phyloP scores from a whole-genome alignment of 2,888 invertebrate genomes.

The Drosophila seclusa region DNA sequence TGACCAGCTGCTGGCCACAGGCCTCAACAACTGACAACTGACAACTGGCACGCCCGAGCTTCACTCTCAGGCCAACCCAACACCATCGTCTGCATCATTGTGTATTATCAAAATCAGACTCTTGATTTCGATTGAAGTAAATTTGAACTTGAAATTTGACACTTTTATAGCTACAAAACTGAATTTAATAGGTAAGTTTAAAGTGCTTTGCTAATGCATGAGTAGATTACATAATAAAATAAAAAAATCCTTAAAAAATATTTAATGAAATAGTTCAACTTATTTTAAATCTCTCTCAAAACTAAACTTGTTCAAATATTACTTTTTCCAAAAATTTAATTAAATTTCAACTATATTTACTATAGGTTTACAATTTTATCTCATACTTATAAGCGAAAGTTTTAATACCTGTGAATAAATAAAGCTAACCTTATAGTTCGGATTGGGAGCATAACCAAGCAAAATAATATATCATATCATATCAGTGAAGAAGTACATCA shows the following conservation, averaged over 20 bases:
- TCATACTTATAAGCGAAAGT: neutral
- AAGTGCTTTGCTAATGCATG: neutral
- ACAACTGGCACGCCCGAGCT: constrained; percentile 19
- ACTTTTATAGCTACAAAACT: neutral
- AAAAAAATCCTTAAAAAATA: fast-evolving
- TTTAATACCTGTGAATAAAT: neutral
- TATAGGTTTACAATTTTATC: neutral
- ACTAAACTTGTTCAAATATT: neutral
- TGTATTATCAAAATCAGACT: constrained; percentile 21
- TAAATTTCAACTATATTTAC: neutral
- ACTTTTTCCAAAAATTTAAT: neutral
- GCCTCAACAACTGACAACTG: constrained; percentile 40
- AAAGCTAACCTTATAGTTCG: neutral
- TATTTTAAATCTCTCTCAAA: neutral
- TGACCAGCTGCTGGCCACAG: constrained; percentile 50
- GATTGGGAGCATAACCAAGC: constrained; percentile 43
- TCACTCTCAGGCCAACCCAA: constrained; percentile 18
- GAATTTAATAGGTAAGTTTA: constrained; percentile 19
- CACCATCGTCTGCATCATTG: neutral
- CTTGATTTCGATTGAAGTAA: constrained; percentile 7
- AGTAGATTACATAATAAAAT: neutral
- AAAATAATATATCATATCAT: constrained; percentile 28
- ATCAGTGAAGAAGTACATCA: constrained; percentile 41
- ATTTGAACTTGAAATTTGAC: constrained; percentile 1
- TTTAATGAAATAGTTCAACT: neutral